These are phyloP conservation scores for Poeciliopsis infans DNA, from an alignment of 2,797 vertebrate genomes.

Conservation along the genomic window DNA sequence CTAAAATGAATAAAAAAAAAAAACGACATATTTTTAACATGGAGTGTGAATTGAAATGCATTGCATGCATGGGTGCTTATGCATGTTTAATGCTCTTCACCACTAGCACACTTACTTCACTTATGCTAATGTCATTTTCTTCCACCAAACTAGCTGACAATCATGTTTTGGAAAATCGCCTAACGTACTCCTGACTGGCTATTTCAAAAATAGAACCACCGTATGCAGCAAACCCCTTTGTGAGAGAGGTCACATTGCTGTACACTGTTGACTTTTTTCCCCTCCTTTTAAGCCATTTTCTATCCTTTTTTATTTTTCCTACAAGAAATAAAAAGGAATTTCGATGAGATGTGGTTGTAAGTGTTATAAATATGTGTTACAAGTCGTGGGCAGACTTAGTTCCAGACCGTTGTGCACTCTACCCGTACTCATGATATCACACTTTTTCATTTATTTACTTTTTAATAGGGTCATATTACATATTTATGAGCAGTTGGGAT, in stretches of 20 bases:
- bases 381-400: neutral
- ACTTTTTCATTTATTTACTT: neutral
- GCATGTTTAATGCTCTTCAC: neutral
- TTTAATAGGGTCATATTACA: neutral
- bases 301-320: slow-evolving; percentile 5
- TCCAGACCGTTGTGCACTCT: neutral
- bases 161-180: neutral
- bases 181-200: neutral
- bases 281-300: slow-evolving; percentile 22
- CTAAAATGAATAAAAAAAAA: neutral
- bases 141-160: slow-evolving; percentile 9
- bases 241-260: slow-evolving; percentile 17
- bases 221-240: neutral
- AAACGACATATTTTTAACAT: neutral
- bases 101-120: slow-evolving; percentile 16
- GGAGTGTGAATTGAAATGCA: neutral
- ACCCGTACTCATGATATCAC: neutral
- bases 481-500: neutral
- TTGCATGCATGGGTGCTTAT: neutral
- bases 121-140: slow-evolving; percentile 51
- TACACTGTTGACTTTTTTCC: slow-evolving; percentile 42
- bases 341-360: neutral
- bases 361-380: neutral
- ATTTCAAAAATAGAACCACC: neutral
- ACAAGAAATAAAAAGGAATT: neutral